Base-by-base conservation (phyloP, 2,113 vertebrate species). In the Tupaia chinensis region DNA sequence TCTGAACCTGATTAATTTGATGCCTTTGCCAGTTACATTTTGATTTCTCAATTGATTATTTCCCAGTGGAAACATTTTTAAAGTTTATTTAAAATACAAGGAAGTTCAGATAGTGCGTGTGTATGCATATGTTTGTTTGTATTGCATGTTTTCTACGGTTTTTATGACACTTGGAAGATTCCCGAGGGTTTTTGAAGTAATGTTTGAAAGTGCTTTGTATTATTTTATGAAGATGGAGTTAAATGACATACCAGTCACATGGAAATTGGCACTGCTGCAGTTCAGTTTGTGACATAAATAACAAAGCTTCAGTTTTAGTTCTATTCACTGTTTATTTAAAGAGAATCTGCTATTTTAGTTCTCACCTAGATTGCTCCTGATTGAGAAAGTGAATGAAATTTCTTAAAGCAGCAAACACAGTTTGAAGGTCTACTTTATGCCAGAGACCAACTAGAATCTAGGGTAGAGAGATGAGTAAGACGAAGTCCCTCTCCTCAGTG, bases 271-370 rank as follows among this genome's bases (percentile, higher is more conserved):
- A 3, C 70, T 69, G 3, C 32, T 74, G 44, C 80, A 83, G 74
- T 69, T 94, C 78, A 53, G 20, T 78, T 76, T 83, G 32, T 76
- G 66, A 70, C 16, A 32, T 87, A 76, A 65, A 53, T 90, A 34
- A 63, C 70, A 68, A 61, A 44, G 25, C 56, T 82, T 93, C 27
- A 63, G 53, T 91, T 22, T 95, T 93, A 79, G 61, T 85, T 91
- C 15, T 16, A 91, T 91, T 91, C 22, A 88, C 61, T 76, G 66
- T 69, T 84, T 87, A 83, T 79, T 90, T 93, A 70, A 85, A 86
- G 68, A 91, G 54, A 94, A 65, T 81, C 32, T 72, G 8, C 81
- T 70, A 8, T 69, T 95, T 96, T 87, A 91, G 25, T 95, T 87
- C 54, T 80, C 90, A 78, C 54, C 60, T 70, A 23, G 25, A 58